Evolutionary conservation across 2,888 invertebrate species (phyloP).

Genomic region (Lithodes maja): DNA sequence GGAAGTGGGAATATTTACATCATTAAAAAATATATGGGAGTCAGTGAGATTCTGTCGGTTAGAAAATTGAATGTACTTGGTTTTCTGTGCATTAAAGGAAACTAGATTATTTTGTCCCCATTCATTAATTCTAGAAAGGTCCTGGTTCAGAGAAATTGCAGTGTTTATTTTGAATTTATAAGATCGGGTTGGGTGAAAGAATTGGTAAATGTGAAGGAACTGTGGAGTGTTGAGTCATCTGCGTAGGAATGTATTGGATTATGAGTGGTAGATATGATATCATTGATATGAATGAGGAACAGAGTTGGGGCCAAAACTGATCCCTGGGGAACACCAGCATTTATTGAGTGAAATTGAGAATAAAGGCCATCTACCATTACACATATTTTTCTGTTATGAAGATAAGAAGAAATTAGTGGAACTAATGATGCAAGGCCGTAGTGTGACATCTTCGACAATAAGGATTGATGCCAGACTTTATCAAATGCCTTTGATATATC

Average conservation of each 20-base stretch:
- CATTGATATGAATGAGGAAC: not conserved
- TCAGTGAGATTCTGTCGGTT: no score
- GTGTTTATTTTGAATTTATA: no score
- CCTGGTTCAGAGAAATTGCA: no score
- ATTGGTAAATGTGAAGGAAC: not conserved
- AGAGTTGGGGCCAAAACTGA: not conserved
- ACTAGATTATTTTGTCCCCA: no score
- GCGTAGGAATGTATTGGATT: not conserved
- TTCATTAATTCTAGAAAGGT: no score
- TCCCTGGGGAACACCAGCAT: not conserved
- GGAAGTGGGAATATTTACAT: no score
- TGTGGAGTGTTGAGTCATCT: not conserved
- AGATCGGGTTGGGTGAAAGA: no score
- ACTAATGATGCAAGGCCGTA: not conserved
- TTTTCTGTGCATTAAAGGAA: no score
- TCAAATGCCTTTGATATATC: not conserved
- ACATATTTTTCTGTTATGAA: not conserved
- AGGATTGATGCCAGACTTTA: not conserved
- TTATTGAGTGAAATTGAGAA: not conserved
- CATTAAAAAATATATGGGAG: no score
- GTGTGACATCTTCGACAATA: not conserved
- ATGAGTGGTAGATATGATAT: not conserved
- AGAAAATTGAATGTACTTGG: no score
- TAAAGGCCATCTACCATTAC: not conserved
- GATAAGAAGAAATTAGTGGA: not conserved